phyloP scores from a whole-genome alignment of 2,888 invertebrate genomes.

The Dermolepida albohirtum region DNA sequence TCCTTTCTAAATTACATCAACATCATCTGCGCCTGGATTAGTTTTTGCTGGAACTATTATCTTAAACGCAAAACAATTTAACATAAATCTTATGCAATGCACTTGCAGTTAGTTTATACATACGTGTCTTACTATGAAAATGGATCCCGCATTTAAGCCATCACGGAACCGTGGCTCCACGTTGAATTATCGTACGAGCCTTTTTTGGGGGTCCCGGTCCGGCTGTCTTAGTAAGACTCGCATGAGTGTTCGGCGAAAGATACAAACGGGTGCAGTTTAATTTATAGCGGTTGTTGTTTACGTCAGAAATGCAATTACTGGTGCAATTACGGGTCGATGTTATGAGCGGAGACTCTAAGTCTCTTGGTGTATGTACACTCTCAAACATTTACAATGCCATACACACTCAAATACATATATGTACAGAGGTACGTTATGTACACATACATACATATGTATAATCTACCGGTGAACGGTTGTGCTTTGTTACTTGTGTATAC shows the following conservation, averaged over 20 bases:
- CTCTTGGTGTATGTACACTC: slow-evolving; percentile 47
- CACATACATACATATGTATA: no score
- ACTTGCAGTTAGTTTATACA: slow-evolving; percentile 27
- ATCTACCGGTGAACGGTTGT: slow-evolving; percentile 5
- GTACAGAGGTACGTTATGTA: no score
- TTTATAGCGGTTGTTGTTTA: slow-evolving; percentile 51
- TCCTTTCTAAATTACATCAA: no score
- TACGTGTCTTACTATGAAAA: slow-evolving; percentile 16
- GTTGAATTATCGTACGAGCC: slow-evolving; percentile 26
- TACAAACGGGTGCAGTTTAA: slow-evolving; percentile 44
- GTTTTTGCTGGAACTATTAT: slow-evolving; percentile 12
- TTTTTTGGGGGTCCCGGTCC: slow-evolving; percentile 33
- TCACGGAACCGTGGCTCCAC: slow-evolving; percentile 2
- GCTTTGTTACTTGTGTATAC: slow-evolving; percentile 22
- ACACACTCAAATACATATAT: no score
- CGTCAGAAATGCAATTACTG: slow-evolving; percentile 56
- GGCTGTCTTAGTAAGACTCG: slow-evolving; percentile 33
- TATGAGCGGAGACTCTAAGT: slow-evolving; percentile 51
- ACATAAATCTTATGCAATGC: slow-evolving; percentile 29
- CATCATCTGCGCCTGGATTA: no score
- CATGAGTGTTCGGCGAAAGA: slow-evolving; percentile 40
- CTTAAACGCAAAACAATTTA: slow-evolving; percentile 21
- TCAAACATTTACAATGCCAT: not conserved
- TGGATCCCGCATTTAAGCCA: slow-evolving; percentile 7
- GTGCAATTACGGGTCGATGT: slow-evolving; percentile 55